Evolutionary conservation across 2,113 vertebrate genomes (phyloP), one percentile per base, ranked within the genome.

Genomic region (Perca schrenkii): DNA sequence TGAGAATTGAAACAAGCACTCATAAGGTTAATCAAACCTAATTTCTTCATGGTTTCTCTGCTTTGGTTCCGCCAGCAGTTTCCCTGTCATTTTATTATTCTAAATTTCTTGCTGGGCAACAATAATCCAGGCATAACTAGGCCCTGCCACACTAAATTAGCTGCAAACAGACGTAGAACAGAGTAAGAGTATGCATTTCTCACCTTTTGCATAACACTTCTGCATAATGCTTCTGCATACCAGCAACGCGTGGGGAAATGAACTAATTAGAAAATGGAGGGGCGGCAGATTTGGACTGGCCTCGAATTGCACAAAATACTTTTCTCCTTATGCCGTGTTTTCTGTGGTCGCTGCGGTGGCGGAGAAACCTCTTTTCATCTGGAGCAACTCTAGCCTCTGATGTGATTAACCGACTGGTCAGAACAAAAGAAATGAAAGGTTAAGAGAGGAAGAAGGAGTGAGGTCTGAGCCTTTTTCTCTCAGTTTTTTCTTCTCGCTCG

Each of bases 1-100:
- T 72, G 93, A 94, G 93, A 94, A 94, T 92, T 94, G 94, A 94
- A 94, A 95, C 91, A 89, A 93, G 92, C 92, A 92, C 93, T 95
- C 92, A 89, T 90, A 91, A 94, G 91, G 93, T 93, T 94, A 93
- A 94, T 95, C 94, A 95, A 92, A 92, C 83, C 84, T 93, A 92
- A 92, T 94, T 93, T 92, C 92, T 92, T 88, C 87, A 91, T 94
- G 86, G 85, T 86, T 92, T 88, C 89, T 85, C 84, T 86, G 86
- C 87, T 88, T 89, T 85, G 74, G 74, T 90, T 66, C 84, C 36
- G 68, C 86, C 92, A 89, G 86, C 76, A 53, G 82, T 93, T 93
- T 72, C 69, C 77, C 91, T 92, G 90, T 93, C 93, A 90, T 91
- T 85, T 81, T 94, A 91, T 94, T 93, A 93, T 92, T 89, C 54